Base-by-base conservation (phyloP, 2,888 invertebrate species). In the Spilosoma lubricipeda region DNA sequence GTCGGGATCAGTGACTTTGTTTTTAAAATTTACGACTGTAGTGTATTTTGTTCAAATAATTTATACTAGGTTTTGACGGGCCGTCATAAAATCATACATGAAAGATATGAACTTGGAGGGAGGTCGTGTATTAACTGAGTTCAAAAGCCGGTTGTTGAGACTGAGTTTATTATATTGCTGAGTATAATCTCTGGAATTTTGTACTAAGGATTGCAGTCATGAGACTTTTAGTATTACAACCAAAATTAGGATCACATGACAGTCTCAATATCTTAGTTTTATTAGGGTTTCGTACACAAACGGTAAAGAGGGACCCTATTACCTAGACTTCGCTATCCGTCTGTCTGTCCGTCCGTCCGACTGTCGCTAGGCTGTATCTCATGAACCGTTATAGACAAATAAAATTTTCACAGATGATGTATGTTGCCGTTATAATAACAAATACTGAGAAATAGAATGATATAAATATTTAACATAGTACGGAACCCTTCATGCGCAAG, bases 1-100 rank as follows among this genome's bases (percentile, higher is more conserved):
- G 70, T 71, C 70, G 73, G 67, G 82, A 70, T 76, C 76, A 80
- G 78, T 82, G 84, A 82, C 79, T 84, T 82, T 45, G 30, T 48
- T 83, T 30, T 42, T 74, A 68, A 64, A 67, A 65, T 70, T 72
- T 67, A 20, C n/a, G 33, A 52, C 1, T 8, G 27, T 67, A 56
- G 11, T 65, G 11, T 71, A 52, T 36, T 66, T 27, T 4, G 23
- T 39, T 72, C 42, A 67, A 72, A 72, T 67, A 63, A 63, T 52
- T 52, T 42, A 27, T 67, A 56, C 59, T 59, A 42, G 42, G 27
- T 56, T 59, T 23, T 66, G 48, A 59, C 20, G n/a, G 59, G 56
- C 56, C 42, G 33, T 71, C 36, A 66, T 63, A 63, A 30, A 63
- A 30, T 63, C 30, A 30, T 30, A 30, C 18, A 30, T 63, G 30